These are phyloP conservation scores for Gambusia yucatana DNA, from an alignment of 2,797 vertebrate genomes.

Conservation along the genomic window DNA sequence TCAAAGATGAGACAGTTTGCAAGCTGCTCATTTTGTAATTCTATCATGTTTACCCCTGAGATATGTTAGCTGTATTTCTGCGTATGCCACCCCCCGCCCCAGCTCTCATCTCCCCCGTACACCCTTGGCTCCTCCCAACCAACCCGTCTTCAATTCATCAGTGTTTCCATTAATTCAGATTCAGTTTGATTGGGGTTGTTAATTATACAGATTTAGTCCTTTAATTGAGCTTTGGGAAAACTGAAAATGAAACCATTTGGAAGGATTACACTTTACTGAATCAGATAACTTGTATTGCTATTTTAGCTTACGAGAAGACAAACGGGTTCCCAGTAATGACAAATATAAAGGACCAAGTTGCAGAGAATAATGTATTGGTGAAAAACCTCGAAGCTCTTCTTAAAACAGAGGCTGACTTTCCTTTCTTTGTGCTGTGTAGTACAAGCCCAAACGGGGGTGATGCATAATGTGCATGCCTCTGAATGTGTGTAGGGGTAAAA, in stretches of 20 bases:
- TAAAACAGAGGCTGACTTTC: conserved; percentile 23
- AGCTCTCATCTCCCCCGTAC: conserved; percentile 7
- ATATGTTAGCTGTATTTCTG: conserved; percentile 79
- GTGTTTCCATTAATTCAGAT: conserved; percentile 78
- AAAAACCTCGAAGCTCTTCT: conserved; percentile 5
- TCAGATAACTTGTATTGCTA: neutral
- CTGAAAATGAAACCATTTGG: conserved; percentile 51
- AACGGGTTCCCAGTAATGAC: conserved; percentile 4
- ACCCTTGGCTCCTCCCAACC: conserved; percentile 10
- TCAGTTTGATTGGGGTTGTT: conserved; percentile 87
- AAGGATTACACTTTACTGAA: neutral
- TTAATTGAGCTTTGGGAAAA: conserved; percentile 76
- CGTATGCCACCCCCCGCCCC: conserved; percentile 53
- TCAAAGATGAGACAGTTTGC: conserved; percentile 93
- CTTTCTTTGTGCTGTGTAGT: conserved; percentile 31
- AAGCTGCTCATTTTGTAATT: conserved; percentile 95
- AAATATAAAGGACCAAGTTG: neutral
- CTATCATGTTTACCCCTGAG: conserved; percentile 89
- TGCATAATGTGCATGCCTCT: conserved; percentile 72
- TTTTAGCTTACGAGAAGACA: conserved; percentile 15
- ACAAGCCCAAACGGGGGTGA: conserved; percentile 53
- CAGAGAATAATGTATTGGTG: neutral
- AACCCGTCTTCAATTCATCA: conserved; percentile 66
- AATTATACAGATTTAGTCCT: conserved; percentile 83
- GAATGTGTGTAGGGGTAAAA: conserved; percentile 76